phyloP scores from a whole-genome alignment of 1,140 invertebrate species.

The Bombus superbus region DNA sequence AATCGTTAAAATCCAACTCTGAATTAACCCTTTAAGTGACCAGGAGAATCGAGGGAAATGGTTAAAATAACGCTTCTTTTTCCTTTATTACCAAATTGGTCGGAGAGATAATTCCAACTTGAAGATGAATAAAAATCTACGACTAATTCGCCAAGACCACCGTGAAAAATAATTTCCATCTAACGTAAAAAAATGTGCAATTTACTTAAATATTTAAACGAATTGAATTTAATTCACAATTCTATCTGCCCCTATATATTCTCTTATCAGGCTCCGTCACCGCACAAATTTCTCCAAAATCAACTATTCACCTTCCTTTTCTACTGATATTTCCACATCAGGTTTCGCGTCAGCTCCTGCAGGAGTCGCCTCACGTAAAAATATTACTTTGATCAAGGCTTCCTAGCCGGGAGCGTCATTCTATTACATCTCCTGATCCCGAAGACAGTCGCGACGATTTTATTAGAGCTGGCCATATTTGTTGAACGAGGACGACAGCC shows the following conservation, averaged over 20 bases:
- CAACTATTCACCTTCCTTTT: neutral
- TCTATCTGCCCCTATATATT: too few relatives aligned
- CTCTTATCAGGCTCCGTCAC: neutral
- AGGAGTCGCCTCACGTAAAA: neutral
- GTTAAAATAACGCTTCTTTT: neutral
- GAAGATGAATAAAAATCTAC: neutral
- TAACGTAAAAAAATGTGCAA: too few relatives aligned
- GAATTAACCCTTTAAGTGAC: neutral
- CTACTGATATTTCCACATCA: neutral
- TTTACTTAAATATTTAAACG: too few relatives aligned
- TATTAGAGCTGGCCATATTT: slow-evolving; percentile 1
- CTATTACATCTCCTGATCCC: too few relatives aligned
- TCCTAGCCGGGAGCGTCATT: neutral
- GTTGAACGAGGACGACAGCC: too few relatives aligned
- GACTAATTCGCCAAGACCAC: neutral
- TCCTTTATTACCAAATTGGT: neutral
- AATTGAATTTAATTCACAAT: too few relatives aligned
- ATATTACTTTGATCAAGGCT: neutral
- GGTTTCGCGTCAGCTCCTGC: neutral
- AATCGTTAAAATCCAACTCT: neutral
- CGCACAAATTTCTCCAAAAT: neutral
- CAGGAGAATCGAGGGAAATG: neutral
- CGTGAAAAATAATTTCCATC: too few relatives aligned
- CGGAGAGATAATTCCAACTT: too few relatives aligned
- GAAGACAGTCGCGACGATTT: slow-evolving; percentile 23